phyloP scores from a whole-genome alignment of 1,140 invertebrate species.

The Chelonus insularis region DNA sequence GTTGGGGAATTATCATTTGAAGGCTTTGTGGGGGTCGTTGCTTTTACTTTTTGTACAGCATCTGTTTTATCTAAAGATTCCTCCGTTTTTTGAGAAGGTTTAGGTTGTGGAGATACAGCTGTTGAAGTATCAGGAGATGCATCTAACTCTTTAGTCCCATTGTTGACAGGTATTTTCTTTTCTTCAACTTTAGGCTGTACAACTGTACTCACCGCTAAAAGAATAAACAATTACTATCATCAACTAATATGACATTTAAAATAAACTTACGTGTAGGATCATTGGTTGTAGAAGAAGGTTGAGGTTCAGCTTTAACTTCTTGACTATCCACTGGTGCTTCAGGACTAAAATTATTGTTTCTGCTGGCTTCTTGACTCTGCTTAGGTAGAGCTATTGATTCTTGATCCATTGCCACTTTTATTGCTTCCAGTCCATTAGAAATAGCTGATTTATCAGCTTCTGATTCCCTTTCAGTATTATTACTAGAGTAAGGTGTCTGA shows the following conservation, averaged over 20 bases:
- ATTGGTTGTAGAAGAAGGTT: not conserved
- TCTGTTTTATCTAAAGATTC: constrained; percentile 31
- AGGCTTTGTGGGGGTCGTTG: constrained; percentile 30
- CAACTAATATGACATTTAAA: too few relatives aligned
- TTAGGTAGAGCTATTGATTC: constrained; percentile 20
- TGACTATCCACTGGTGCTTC: constrained; percentile 41
- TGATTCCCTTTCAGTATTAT: constrained; percentile 22
- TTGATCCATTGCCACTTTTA: constrained; percentile 38
- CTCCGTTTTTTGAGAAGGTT: constrained; percentile 35
- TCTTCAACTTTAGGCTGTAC: constrained; percentile 48
- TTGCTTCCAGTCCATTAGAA: constrained; percentile 45
- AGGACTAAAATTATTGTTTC: constrained; percentile 46
- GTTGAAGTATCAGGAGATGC: constrained; percentile 11
- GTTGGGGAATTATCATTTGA: constrained; percentile 9
- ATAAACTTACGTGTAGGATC: constrained; percentile 18
- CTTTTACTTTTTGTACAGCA: constrained; percentile 29
- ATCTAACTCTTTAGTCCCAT: constrained; percentile 29
- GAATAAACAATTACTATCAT: not conserved
- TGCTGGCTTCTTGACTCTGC: constrained; percentile 40
- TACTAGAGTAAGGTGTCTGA: constrained; percentile 33
- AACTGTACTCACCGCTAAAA: constrained; percentile 30
- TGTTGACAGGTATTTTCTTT: constrained; percentile 42
- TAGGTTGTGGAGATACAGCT: constrained; percentile 28
- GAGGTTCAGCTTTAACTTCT: constrained; percentile 14
- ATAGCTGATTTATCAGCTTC: constrained; percentile 38